A percentile compares a stretch with the other conserved stretches of the same genome.
phyloP scores from a whole-genome alignment of 2,113 vertebrate genomes.

The Trichomycterus rosablanca region DNA sequence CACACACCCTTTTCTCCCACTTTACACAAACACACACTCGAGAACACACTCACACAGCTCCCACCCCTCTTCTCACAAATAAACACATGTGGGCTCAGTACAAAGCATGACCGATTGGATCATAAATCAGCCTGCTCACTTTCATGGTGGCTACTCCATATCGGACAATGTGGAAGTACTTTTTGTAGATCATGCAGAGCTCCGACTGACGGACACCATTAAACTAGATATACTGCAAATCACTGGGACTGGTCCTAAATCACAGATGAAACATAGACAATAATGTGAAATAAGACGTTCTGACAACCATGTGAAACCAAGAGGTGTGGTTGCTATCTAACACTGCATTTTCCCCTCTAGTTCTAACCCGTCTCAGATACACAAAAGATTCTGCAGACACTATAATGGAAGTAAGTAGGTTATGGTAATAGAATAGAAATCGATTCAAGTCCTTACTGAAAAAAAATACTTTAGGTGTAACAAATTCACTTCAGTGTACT shows the following conservation, averaged over 20 bases:
- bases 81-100: conserved; percentile 25
- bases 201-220: conserved; percentile 1
- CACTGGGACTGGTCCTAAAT: background rate
- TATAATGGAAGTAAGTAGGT: conserved; percentile 53
- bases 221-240: background rate
- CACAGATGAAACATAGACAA: background rate
- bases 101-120: conserved; percentile 25
- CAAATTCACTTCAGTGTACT: conserved; percentile 45
- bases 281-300: background rate
- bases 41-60: background rate
- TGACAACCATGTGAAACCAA: background rate
- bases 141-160: conserved; percentile 6
- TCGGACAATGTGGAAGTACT: conserved; percentile 24
- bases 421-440: conserved; percentile 53
- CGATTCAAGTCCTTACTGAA: conserved; percentile 33
- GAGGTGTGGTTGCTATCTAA: background rate
- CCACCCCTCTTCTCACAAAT: conserved; percentile 24
- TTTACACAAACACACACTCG: conserved; percentile 17
- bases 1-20: conserved; percentile 15
- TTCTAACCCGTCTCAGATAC: conserved; percentile 23
- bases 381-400: conserved; percentile 38
- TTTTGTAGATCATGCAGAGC: background rate
- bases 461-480: too few species aligned
- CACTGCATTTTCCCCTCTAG: background rate
- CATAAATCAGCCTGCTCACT: conserved; percentile 27